A percentile compares a stretch with the other conserved stretches of the same genome.
Conservation (phyloP, 2,113 vertebrate genomes). For the Sinosuthora webbiana region DNA sequence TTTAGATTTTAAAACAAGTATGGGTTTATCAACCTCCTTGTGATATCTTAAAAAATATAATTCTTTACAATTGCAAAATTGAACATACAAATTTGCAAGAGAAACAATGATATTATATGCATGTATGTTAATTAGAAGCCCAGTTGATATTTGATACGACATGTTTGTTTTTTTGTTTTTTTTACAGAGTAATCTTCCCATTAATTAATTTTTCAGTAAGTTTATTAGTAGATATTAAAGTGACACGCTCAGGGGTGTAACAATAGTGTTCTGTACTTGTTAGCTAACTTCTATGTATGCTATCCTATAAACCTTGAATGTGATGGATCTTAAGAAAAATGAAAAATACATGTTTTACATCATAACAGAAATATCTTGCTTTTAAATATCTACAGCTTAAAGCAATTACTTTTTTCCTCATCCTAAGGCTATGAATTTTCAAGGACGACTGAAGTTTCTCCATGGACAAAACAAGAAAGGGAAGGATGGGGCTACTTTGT, state of each 20-base stretch:
- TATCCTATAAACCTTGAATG: not conserved
- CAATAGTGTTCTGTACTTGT: not conserved
- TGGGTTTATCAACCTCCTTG: not conserved
- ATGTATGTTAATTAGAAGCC: not conserved
- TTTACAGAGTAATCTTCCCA: not conserved
- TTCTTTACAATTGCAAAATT: not conserved
- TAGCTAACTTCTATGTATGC: not conserved
- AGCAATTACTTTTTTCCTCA: not conserved
- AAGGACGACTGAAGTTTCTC: conserved; percentile 84
- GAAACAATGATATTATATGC: not conserved
- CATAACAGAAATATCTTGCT: not conserved
- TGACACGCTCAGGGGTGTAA: not conserved
- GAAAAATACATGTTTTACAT: not conserved
- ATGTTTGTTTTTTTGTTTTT: fast-evolving
- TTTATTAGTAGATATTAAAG: not conserved
- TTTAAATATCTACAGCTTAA: not conserved
- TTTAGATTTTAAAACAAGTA: not conserved
- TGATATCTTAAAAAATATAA: not conserved
- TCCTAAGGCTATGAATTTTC: conserved; percentile 84
- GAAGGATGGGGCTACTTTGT: conserved; percentile 74
- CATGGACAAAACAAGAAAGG: conserved; percentile 85
- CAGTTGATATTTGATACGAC: not conserved
- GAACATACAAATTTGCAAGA: not conserved
- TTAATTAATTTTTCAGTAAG: not conserved
- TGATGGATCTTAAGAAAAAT: not conserved